These are phyloP conservation scores for Aegithalos caudatus DNA, from an alignment of 2,113 vertebrate species.

Conservation along the genomic window DNA sequence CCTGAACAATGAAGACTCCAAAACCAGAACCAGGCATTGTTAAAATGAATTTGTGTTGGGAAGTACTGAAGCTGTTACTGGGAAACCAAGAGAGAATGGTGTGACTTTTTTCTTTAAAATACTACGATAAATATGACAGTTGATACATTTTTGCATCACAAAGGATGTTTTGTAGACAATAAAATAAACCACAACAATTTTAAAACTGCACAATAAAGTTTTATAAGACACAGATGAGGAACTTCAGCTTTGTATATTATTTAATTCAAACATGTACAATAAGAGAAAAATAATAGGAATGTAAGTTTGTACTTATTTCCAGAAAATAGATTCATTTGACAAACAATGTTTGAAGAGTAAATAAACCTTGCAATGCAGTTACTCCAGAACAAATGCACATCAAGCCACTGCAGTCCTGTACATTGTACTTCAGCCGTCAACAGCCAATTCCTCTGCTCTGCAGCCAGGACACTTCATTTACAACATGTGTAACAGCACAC, in stretches of 20 bases:
- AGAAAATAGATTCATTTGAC: constrained; percentile 64
- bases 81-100: background rate
- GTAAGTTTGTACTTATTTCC: constrained; percentile 67
- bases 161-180: background rate
- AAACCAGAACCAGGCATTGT: background rate
- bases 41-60: background rate
- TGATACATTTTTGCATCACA: background rate
- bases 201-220: constrained; percentile 31
- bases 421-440: constrained; percentile 20
- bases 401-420: constrained; percentile 33
- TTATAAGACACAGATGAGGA: constrained; percentile 28
- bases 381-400: constrained; percentile 59
- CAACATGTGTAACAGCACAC: background rate
- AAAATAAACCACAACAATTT: background rate
- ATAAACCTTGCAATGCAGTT: constrained; percentile 53
- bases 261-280: constrained; percentile 68
- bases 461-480: constrained; percentile 32
- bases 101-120: background rate
- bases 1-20: background rate
- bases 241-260: constrained; percentile 61
- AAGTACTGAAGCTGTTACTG: background rate
- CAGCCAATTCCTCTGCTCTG: constrained; percentile 23
- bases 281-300: constrained; percentile 66
- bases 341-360: constrained; percentile 24
- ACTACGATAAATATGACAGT: background rate